A percentile compares a stretch with the other conserved stretches of the same genome.
These are phyloP conservation scores for Acipenser transmontanus DNA, from an alignment of 2,797 vertebrate genomes.

Conservation along the genomic window DNA sequence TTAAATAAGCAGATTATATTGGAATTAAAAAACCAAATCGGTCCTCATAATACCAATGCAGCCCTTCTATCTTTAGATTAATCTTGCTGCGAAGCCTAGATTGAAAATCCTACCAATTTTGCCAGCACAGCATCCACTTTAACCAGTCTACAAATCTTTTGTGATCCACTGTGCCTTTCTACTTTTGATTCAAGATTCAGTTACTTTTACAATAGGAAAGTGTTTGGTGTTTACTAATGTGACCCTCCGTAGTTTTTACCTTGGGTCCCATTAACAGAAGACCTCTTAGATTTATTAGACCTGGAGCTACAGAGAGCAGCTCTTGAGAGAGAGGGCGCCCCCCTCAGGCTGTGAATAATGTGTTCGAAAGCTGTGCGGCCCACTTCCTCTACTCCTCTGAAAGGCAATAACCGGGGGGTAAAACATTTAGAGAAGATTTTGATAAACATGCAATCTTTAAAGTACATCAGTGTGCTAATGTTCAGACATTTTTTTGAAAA, in stretches of 20 bases:
- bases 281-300: conserved; percentile 74
- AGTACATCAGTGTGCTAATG: no score
- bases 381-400: conserved; percentile 71
- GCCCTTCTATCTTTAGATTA: no score
- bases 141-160: background rate
- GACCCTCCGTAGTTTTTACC: conserved; percentile 49
- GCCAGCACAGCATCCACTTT: no score
- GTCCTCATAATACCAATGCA: no score
- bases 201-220: background rate
- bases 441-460: background rate
- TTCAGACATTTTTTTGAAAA: no score
- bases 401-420: conserved; percentile 3
- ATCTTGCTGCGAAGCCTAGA: no score
- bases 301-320: conserved; percentile 57
- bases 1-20: no score
- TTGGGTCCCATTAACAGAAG: conserved; percentile 81
- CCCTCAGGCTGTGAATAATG: conserved; percentile 77
- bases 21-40: no score
- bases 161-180: background rate
- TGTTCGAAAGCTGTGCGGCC: conserved; percentile 65
- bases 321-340: conserved; percentile 72
- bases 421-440: background rate
- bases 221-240: background rate
- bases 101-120: no score
- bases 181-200: background rate